These are phyloP conservation scores for Syndactyla subalaris DNA, from an alignment of 2,797 vertebrate species.

Conservation along the genomic window DNA sequence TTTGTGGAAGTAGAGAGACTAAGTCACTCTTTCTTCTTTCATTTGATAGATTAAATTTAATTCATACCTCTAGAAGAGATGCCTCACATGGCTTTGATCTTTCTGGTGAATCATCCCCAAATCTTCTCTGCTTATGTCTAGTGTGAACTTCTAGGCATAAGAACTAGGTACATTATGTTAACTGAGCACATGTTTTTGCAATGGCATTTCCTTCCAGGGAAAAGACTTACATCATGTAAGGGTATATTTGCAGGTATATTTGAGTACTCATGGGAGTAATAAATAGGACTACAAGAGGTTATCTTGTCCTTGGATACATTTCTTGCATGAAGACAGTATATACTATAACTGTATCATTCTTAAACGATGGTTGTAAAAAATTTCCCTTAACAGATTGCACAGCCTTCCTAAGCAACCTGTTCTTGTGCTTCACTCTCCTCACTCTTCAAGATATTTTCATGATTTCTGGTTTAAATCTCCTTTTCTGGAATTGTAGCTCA, in stretches of 20 bases:
- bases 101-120: neutral
- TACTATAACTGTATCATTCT: neutral
- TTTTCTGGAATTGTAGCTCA: neutral
- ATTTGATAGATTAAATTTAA: neutral
- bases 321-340: neutral
- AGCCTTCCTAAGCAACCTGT: neutral
- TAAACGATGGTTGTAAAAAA: neutral
- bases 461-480: neutral
- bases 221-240: neutral
- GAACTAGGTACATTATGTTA: neutral
- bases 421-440: neutral
- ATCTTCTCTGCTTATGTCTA: neutral
- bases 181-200: neutral
- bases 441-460: neutral
- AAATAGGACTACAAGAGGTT: neutral
- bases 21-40: neutral
- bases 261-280: neutral
- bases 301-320: neutral
- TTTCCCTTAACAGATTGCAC: neutral
- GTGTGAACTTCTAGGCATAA: neutral
- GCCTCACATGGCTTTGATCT: neutral
- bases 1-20: neutral
- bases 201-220: neutral
- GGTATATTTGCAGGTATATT: neutral
- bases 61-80: neutral